phyloP scores from a whole-genome alignment of 2,797 vertebrate genomes.

The Smutsia gigantea region DNA sequence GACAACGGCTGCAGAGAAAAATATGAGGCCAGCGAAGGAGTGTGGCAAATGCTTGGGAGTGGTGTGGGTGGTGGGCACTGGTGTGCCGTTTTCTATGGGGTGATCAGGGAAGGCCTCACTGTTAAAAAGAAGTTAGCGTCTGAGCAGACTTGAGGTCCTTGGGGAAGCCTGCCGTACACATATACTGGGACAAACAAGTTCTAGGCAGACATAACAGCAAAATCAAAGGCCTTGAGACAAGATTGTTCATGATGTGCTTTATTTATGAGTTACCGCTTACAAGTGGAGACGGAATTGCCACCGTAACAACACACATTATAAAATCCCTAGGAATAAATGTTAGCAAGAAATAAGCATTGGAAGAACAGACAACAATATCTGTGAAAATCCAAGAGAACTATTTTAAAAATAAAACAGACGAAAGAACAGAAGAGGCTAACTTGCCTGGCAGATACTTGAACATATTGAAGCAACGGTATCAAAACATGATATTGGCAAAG shows the following conservation, averaged over 20 bases:
- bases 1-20: not conserved
- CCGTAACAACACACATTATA: not conserved
- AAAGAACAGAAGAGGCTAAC: not conserved
- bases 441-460: not conserved
- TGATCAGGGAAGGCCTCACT: not conserved
- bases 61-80: accelerated
- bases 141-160: not conserved
- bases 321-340: not conserved
- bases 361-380: not conserved
- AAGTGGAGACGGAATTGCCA: not conserved
- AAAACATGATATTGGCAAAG: not conserved
- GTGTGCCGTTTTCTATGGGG: not conserved
- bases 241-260: not conserved
- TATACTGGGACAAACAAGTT: not conserved
- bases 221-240: not conserved
- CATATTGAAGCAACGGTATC: not conserved
- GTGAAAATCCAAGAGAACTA: not conserved
- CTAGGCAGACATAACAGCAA: not conserved
- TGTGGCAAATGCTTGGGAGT: not conserved
- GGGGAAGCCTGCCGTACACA: not conserved
- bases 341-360: not conserved
- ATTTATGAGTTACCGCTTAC: not conserved
- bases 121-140: not conserved
- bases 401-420: not conserved
- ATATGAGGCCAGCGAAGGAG: not conserved